Conservation (phyloP, 2,113 vertebrate genomes). For the Vicugna pacos region DNA sequence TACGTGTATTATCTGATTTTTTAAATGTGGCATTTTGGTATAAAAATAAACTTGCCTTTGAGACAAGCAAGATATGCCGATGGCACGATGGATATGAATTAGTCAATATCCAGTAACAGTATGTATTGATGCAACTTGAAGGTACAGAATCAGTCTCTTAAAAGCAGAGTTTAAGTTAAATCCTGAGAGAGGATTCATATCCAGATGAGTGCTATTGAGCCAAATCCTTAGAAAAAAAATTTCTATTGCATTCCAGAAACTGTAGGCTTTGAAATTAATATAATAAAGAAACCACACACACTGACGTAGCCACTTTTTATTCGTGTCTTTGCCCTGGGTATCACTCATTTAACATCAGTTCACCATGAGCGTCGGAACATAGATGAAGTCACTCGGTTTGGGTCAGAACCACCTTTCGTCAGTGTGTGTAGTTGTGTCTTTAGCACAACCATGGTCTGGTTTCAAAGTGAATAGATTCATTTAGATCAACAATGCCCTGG, state of each 20-base stretch:
- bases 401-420: conserved; percentile 46
- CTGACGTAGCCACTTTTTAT: neutral
- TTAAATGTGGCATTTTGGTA: conserved; percentile 57
- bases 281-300: conserved; percentile 30
- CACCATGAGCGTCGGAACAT: neutral
- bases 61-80: neutral
- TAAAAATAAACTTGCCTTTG: conserved; percentile 37
- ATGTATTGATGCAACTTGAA: neutral
- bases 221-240: conserved; percentile 47
- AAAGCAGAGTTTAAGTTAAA: neutral
- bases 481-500: conserved; percentile 83
- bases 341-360: neutral
- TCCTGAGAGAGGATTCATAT: neutral
- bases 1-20: conserved; percentile 7
- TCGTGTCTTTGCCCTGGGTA: neutral
- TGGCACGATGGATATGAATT: neutral
- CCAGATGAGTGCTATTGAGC: neutral
- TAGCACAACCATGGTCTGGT: conserved; percentile 72
- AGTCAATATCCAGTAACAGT: neutral
- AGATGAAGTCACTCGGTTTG: neutral
- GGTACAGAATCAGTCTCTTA: neutral
- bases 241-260: neutral
- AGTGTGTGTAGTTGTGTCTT: conserved; percentile 59
- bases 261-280: conserved; percentile 54
- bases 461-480: conserved; percentile 85